Percentiles rank a stretch among this genome's conserved stretches.
These are phyloP conservation scores for Drosophila erecta DNA, from an alignment of 1,140 invertebrate species.

Conservation along the genomic window DNA sequence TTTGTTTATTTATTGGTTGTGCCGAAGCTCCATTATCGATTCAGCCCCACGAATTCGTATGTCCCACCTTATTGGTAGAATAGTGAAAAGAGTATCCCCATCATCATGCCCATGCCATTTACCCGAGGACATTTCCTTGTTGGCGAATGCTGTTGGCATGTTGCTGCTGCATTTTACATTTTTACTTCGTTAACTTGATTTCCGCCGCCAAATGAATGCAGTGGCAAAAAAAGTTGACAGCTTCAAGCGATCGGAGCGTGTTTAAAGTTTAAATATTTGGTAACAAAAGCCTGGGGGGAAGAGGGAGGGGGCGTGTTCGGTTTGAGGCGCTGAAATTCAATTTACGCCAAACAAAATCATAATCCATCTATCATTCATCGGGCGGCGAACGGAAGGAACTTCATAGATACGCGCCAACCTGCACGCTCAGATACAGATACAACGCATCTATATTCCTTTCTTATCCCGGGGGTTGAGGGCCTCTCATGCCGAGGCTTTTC, in stretches of 20 bases:
- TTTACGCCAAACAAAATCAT: slow-evolving; percentile 84
- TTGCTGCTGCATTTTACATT: slow-evolving; percentile 75
- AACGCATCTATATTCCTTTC: slow-evolving; percentile 11
- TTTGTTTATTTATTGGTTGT: slow-evolving; percentile 50
- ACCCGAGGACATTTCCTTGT: slow-evolving; percentile 51
- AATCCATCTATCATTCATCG: slow-evolving; percentile 84
- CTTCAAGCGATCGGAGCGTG: slow-evolving; percentile 52
- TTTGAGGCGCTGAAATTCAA: slow-evolving; percentile 71
- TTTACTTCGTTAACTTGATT: slow-evolving; percentile 83
- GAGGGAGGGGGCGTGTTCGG: slow-evolving; percentile 6
- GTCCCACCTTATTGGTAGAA: slow-evolving; percentile 3
- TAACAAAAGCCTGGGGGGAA: not conserved
- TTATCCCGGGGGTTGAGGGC: slow-evolving; percentile 16
- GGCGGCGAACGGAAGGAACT: slow-evolving; percentile 71
- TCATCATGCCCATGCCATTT: not conserved
- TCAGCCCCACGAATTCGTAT: slow-evolving; percentile 29
- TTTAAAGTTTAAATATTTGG: slow-evolving; percentile 71
- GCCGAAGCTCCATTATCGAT: slow-evolving; percentile 38
- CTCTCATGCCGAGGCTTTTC: slow-evolving; percentile 58
- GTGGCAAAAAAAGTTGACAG: slow-evolving; percentile 56
- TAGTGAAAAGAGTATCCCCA: not conserved
- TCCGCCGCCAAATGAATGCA: slow-evolving; percentile 75
- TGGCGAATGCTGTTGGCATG: slow-evolving; percentile 42
- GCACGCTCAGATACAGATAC: slow-evolving; percentile 54
- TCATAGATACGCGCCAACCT: slow-evolving; percentile 72